Evolutionary conservation across 2,797 vertebrate species (phyloP), one percentile per base, ranked within the genome.

Genomic region (Pempheris klunzingeri): DNA sequence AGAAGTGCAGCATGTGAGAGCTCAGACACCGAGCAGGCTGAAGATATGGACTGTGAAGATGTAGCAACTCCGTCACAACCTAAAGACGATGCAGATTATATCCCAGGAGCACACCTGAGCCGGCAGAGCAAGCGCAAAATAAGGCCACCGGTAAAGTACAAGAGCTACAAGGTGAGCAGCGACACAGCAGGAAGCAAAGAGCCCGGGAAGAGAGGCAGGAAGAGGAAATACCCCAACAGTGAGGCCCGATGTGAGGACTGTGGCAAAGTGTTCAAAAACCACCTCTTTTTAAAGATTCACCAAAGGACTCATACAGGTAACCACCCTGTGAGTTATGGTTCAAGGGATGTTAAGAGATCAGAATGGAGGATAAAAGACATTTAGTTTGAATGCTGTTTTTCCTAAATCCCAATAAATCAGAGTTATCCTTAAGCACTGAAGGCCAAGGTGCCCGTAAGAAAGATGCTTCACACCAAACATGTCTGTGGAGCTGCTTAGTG

Each of bases 261-360:
- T 54, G 96, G 95, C 74, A 99, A 98, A 90, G 95, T 96, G 11
- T 98, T 99, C 90, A 99, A 99, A 80, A 98, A 95, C 78, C 97
- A 95, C 84, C 94, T 98, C 62, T 98, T 99, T 87, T 87, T 99
- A 81, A 96, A 96, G 78, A 95, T 98, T 81, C 98, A 99, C 82
- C 96, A 93, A 55, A 94, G 97, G 74, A 98, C 96, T 38, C 98
- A 99, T 66, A 99, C 98, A 87, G 98, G 98, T 99, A 90, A 92
- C 9, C 11, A 24, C 7, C 13, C 0, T 2, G 3, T n/a, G n/a
- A 61, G 18, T 9, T 32, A 14, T 0, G 30, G 15, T 34, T 26
- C 7, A 17, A 59, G 46, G 2, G 18, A 49, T 6, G 60, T 34
- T 26, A 2, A 28, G 6, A 1, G 12, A 15, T 39, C 13, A 18